Base-by-base conservation (phyloP, 2,113 vertebrate species). In the Thunnus maccoyii region DNA sequence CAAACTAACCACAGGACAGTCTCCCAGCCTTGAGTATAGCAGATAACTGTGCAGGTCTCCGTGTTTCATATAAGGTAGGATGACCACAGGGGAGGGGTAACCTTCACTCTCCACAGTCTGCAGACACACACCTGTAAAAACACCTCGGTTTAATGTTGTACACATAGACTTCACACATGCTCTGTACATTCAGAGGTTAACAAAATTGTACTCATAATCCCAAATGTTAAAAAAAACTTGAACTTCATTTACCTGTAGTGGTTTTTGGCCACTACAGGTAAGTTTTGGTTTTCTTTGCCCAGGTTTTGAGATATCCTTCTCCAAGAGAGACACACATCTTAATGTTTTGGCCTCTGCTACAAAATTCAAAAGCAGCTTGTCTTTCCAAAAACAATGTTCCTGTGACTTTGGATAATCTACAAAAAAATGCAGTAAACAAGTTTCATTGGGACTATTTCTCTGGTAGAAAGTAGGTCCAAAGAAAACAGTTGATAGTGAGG, bases 41-140 rank as follows among this genome's bases (percentile, higher is more conserved):
- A 98, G 96, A 89, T 97, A 98, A 80, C 97, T 98, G 93, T 98
- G 97, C n/a, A 98, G 94, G 85, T 98, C 97, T 58, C 97, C 97
- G 0, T 98, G 97, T 36, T 97, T 97, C 97, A 98, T 98, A 85
- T 97, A 97, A 2, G 97, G 97, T 62, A 98, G 90, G 72, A 98
- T 97, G 75, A 98, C 97, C 72, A 98, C 97, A 2, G 97, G 97
- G 14, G 96, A 97, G 0, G 97, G 97, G 76, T 96, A 98, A 2
- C 97, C 96, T 75, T 97, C 97, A n/a, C 96, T 95, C 89, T 98
- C 97, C 1, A 96, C 96, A 3, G 95, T 97, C 95, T 98, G 97
- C 72, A 98, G 95, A 89, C 97, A 98, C 80, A 98, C 97, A 20
- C 97, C 97, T 98, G 90, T 7, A 52, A 50, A 78, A 84, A 80